Percentiles rank a stretch among this genome's conserved stretches.
phyloP scores from a whole-genome alignment of 2,113 vertebrate species.

The Nycticryphes semicollaris region DNA sequence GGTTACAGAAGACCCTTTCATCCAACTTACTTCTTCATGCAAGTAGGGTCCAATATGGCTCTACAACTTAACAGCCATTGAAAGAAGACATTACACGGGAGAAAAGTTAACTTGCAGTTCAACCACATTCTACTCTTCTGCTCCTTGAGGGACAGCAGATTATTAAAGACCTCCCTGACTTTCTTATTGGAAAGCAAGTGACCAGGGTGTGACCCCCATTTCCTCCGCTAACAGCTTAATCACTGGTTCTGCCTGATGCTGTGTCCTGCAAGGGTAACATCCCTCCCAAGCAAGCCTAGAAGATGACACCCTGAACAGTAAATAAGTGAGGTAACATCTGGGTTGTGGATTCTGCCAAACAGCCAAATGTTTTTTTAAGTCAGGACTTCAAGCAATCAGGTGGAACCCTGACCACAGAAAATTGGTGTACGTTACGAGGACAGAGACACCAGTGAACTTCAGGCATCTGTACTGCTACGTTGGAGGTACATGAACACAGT shows the following conservation, averaged over 20 bases:
- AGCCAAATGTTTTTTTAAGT: neutral
- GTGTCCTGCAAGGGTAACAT: neutral
- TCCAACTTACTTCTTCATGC: neutral
- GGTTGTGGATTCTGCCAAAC: neutral
- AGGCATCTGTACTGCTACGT: neutral
- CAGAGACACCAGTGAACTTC: neutral
- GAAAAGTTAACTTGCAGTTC: neutral
- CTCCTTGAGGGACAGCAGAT: neutral
- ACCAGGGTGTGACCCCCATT: neutral
- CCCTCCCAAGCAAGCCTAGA: neutral
- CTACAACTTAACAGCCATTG: neutral
- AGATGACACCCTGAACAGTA: neutral
- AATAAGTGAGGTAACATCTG: neutral
- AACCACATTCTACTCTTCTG: neutral
- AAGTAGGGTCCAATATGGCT: neutral
- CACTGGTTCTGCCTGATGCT: neutral
- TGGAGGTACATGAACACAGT: neutral
- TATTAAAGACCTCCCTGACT: neutral
- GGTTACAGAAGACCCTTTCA: neutral
- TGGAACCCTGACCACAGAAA: neutral
- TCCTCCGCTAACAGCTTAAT: neutral
- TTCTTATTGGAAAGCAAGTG: neutral
- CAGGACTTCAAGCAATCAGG: neutral
- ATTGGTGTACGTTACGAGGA: neutral
- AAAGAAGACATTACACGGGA: neutral